phyloP scores from a whole-genome alignment of 2,888 invertebrate genomes.

The Anaspis maculata region DNA sequence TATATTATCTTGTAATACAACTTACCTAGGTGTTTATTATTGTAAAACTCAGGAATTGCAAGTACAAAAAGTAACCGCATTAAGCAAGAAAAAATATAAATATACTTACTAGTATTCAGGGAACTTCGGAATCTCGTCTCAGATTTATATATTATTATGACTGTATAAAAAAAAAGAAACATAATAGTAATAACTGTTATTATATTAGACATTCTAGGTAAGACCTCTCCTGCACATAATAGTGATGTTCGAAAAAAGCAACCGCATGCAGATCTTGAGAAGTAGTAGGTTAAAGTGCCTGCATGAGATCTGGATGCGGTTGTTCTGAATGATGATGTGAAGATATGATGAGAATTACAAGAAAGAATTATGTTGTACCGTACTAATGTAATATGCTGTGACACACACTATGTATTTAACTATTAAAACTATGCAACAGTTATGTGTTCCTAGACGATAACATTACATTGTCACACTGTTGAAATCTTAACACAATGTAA shows the following conservation, averaged over 20 bases:
- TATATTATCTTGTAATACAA: conserved; percentile 15
- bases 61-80: conserved; percentile 24
- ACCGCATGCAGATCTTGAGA: no score
- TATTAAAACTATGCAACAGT: conserved; percentile 18
- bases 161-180: conserved; percentile 10
- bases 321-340: no score
- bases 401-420: conserved; percentile 22
- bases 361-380: no score
- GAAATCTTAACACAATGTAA: conserved; percentile 30
- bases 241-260: no score
- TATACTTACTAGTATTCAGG: no score
- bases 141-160: conserved; percentile 12
- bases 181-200: no score
- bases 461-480: conserved; percentile 39
- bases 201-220: conserved; percentile 24
- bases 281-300: conserved; percentile 9
- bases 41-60: conserved; percentile 28
- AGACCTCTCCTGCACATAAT: no score
- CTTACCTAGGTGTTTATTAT: conserved; percentile 30
- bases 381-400: conserved; percentile 16
- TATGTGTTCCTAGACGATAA: conserved; percentile 36
- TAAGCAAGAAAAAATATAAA: conserved; percentile 16
- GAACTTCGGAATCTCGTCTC: conserved; percentile 27
- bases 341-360: no score
- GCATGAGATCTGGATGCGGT: no score